These are phyloP conservation scores for Parapsyche elsis DNA, from an alignment of 1,140 invertebrate species.

Conservation along the genomic window DNA sequence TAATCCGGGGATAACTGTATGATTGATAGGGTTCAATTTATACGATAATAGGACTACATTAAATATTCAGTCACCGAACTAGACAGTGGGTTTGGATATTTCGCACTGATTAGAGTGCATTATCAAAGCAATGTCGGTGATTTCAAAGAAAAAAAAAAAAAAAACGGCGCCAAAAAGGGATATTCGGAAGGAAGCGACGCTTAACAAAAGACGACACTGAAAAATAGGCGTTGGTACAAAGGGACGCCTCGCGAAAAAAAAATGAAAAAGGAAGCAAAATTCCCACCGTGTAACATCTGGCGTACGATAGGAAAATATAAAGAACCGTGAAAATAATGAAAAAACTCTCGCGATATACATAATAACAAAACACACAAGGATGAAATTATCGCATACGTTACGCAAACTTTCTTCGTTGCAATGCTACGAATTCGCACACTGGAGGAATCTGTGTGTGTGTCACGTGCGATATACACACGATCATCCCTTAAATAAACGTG, in stretches of 20 bases:
- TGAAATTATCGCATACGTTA: neutral
- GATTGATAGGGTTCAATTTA: too few relatives aligned
- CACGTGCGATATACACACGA: too few relatives aligned
- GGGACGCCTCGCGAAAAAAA: neutral
- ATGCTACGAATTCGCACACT: too few relatives aligned
- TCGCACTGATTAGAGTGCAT: too few relatives aligned
- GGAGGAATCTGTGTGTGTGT: too few relatives aligned
- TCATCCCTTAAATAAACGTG: too few relatives aligned
- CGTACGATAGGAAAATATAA: neutral
- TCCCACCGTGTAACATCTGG: neutral
- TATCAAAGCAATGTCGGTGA: too few relatives aligned
- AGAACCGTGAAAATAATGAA: neutral
- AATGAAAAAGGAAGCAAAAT: neutral
- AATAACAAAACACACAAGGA: neutral
- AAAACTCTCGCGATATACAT: neutral
- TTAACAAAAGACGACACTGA: neutral
- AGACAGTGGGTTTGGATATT: too few relatives aligned
- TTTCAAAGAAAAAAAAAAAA: neutral
- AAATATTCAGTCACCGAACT: too few relatives aligned
- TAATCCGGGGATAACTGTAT: too few relatives aligned
- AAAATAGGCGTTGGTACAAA: neutral
- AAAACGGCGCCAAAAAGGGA: neutral
- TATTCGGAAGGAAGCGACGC: neutral
- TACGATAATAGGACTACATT: too few relatives aligned
- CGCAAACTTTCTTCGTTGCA: neutral